Base-by-base conservation (phyloP, 2,888 invertebrate genomes). In the Ligdia adustata region DNA sequence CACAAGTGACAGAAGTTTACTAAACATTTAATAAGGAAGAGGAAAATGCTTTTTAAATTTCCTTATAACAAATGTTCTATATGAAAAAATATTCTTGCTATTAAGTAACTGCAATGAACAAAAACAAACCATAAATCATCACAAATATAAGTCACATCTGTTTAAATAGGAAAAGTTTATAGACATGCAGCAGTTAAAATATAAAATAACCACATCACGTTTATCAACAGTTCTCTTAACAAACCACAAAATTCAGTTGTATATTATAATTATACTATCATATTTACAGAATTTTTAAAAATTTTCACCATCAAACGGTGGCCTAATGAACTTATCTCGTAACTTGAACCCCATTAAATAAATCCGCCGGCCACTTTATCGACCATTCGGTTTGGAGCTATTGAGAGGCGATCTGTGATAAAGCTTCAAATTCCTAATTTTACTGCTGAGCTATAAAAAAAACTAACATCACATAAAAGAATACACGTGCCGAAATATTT, bases 371-470 rank as follows among this genome's bases (percentile, higher is more conserved):
- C 41, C 33, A 22, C 15, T 49, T 49, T 54, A 45, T 53, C 46
- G 55, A 31, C 53, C 12, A 51, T 52, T 46, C 39, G 45, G 41
- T 55, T 46, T 33, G 18, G 38, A 24, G 9, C 40, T 13, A 40
- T 20, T 35, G 28, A 44, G 38, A 37, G 38, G 42, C 55, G 41
- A 57, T 57, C 58, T 39, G n/a, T n/a, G 52, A 55, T 53, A 55
- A 53, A 28, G n/a, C 33, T 34, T 15, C 11, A 47, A 52, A 60
- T 60, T 57, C 60, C 51, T 45, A 42, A 41, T 40, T 60, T 60
- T 55, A 60, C 51, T 26, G 39, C 48, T 41, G 9, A 22, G 13
- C 37, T 26, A 57, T 57, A 55, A 57, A 59, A 53, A 57, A 55
- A 41, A n/a, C n/a, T 54, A 52, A 56, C 42, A 51, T 52, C 43